Conservation (phyloP, 2,888 invertebrate species). For the Apamea anceps region DNA sequence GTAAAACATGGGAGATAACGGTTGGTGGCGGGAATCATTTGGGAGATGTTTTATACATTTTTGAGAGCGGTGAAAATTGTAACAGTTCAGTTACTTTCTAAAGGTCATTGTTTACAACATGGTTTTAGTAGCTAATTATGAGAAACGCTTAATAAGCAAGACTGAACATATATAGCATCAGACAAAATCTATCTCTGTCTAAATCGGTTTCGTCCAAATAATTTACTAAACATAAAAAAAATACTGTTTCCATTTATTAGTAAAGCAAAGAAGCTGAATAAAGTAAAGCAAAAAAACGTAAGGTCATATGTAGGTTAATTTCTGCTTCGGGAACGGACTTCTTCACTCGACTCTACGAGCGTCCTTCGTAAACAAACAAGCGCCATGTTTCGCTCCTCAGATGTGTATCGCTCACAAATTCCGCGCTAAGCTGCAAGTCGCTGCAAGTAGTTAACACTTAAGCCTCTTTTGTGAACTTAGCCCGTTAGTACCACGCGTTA, state of each 20-base stretch:
- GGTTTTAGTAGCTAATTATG: too few relatives aligned
- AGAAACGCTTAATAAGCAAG: not conserved
- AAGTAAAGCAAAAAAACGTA: not conserved
- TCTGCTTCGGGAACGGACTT: not conserved
- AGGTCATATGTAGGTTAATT: not conserved
- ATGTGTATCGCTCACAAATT: slow-evolving; percentile 56
- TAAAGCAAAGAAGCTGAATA: not conserved
- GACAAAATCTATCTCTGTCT: not conserved
- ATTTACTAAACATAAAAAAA: not conserved
- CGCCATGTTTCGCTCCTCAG: slow-evolving; percentile 22
- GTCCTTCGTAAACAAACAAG: not conserved
- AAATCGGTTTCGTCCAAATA: not conserved
- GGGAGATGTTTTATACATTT: not conserved
- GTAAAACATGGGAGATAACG: not conserved
- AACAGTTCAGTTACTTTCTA: not conserved
- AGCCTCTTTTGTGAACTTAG: slow-evolving; percentile 66
- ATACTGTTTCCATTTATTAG: not conserved
- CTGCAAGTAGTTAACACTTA: slow-evolving; percentile 65
- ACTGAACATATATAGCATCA: too few relatives aligned
- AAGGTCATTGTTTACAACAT: not conserved
- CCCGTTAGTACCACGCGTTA: slow-evolving; percentile 58
- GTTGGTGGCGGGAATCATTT: not conserved
- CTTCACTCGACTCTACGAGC: not conserved
- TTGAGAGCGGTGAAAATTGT: slow-evolving; percentile 32
- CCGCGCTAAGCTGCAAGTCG: slow-evolving; percentile 52